phyloP scores from a whole-genome alignment of 2,797 vertebrate genomes.

The Sarcoramphus papa region DNA sequence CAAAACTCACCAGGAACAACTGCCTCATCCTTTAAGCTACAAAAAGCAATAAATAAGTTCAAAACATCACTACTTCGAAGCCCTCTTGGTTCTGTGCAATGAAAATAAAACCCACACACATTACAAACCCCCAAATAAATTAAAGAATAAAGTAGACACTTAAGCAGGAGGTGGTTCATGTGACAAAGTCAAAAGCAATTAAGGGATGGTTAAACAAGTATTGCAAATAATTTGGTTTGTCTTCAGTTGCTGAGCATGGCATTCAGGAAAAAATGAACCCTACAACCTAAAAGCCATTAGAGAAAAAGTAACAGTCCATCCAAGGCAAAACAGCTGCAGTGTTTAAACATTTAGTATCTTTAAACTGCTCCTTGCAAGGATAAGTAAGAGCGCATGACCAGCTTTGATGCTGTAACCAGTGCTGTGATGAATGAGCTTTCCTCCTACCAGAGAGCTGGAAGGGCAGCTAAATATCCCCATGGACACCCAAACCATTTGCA shows the following conservation, averaged over 20 bases:
- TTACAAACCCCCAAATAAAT: background rate
- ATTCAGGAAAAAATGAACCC: background rate
- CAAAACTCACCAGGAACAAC: background rate
- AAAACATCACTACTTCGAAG: background rate
- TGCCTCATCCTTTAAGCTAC: background rate
- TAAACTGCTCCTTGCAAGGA: background rate
- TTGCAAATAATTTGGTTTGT: background rate
- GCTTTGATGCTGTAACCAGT: background rate
- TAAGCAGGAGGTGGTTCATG: background rate
- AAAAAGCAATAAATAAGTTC: background rate
- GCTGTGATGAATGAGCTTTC: background rate
- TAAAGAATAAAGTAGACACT: background rate
- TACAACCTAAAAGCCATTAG: background rate
- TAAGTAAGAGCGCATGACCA: background rate
- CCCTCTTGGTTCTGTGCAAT: background rate
- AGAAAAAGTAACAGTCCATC: background rate
- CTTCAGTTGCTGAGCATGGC: background rate
- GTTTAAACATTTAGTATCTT: background rate
- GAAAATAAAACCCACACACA: background rate
- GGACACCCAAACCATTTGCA: background rate
- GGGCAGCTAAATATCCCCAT: background rate
- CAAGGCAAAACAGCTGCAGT: background rate
- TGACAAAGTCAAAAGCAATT: background rate
- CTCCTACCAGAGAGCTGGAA: background rate
- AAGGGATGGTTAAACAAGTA: background rate